Evolutionary conservation across 2,888 invertebrate species (phyloP), one percentile per base, ranked within the genome.

Genomic region (Tenthredo mesomela): DNA sequence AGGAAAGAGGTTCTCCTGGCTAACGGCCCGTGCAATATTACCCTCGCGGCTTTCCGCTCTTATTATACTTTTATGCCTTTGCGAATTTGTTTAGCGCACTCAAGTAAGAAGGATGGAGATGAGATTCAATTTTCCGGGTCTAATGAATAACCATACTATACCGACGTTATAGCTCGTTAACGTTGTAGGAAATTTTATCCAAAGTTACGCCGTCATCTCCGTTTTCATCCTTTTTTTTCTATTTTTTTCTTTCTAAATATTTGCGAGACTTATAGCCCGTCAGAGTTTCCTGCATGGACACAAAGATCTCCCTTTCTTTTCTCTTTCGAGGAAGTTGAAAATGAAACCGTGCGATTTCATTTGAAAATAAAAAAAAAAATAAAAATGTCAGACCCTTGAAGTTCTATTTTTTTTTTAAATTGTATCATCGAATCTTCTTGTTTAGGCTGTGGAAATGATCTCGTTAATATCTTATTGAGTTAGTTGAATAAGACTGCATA

Each of bases 11-110:
- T n/a, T 82, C 70, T 77, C 50, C 15, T 67, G 47, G 47, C 91
- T 92, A 92, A 92, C 92, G 91, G 92, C 88, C 92, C 92, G 89
- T 92, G 89, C 90, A 89, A 91, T 90, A 92, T 91, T 91, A 90
- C 89, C 88, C 87, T 88, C 87, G 88, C 88, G 33, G 33, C 82
- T 77, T 85, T 47, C 67, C 43, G 87, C 85, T 85, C 84, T 86
- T 82, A 85, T 85, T 87, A 85, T 84, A 83, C 84, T 87, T 88
- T 88, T 87, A 88, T 89, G 86, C 78, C 87, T 86, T 87, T 88
- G 88, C 89, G 88, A 88, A 89, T 89, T 86, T 86, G 87, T 88
- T 85, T 84, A 77, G 25, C 73, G n/a, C n/a, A 18, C 43, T 43
- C 21, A 21, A 10, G 71, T 21, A 21, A 21, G 25, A 71, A 75